Evolutionary conservation across 2,888 invertebrate species (phyloP).

Genomic region (Glaucopsyche alexis): DNA sequence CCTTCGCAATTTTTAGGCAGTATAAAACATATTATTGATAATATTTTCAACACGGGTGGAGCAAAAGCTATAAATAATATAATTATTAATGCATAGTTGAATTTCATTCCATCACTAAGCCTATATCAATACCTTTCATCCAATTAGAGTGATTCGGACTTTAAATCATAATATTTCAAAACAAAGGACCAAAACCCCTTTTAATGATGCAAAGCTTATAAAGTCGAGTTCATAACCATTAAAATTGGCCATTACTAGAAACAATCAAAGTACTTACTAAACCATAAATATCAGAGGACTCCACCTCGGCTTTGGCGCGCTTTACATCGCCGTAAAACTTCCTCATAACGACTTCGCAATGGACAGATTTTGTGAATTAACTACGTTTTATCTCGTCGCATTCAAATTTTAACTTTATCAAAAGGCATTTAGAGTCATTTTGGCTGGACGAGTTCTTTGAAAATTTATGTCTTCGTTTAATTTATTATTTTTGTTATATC

Average conservation of each 20-base stretch:
- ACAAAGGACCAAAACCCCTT: slow-evolving; percentile 2
- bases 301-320: neutral
- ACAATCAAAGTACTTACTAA: slow-evolving; percentile 19
- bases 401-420: neutral
- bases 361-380: slow-evolving; percentile 22
- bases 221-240: slow-evolving; percentile 8
- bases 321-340: neutral
- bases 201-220: slow-evolving; percentile 16
- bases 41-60: too few relatives aligned
- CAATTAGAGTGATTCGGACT: slow-evolving; percentile 1
- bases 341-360: slow-evolving; percentile 3
- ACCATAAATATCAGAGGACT: slow-evolving; percentile 4
- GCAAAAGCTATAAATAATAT: too few relatives aligned
- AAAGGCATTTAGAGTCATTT: neutral
- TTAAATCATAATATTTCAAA: slow-evolving; percentile 2
- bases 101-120: neutral
- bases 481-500: slow-evolving; percentile 17
- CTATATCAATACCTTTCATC: neutral
- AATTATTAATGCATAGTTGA: too few relatives aligned
- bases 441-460: neutral
- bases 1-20: too few relatives aligned
- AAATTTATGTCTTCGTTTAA: slow-evolving; percentile 17
- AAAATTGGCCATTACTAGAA: slow-evolving; percentile 17
- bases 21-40: too few relatives aligned
- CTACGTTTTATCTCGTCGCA: neutral